Evolutionary conservation across 2,888 invertebrate species (phyloP).

Genomic region (Seira musarum): DNA sequence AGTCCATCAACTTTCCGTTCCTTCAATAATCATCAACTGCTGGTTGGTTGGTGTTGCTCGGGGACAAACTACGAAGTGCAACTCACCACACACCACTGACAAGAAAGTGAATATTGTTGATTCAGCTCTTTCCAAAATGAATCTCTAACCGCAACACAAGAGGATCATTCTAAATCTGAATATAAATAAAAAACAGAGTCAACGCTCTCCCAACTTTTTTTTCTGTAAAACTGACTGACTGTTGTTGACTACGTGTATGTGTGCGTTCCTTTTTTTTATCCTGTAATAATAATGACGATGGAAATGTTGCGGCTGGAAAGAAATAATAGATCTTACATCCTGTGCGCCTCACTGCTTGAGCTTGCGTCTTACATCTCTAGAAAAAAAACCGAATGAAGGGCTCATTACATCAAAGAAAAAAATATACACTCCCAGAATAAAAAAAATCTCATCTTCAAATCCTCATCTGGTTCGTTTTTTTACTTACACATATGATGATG

Average conservation of each 20-base stretch:
- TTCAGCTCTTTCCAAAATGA: neutral
- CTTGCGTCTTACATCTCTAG: conserved; percentile 9
- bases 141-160: conserved; percentile 4
- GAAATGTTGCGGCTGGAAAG: conserved; percentile 54
- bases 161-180: conserved; percentile 29
- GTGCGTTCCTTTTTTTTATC: conserved; percentile 20
- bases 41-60: neutral
- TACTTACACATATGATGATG: conserved; percentile 45
- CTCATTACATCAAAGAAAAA: conserved; percentile 56
- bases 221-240: no score
- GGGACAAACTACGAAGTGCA: neutral
- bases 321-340: conserved; percentile 55
- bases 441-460: conserved; percentile 46
- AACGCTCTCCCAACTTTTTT: conserved; percentile 44
- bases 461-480: conserved; percentile 48
- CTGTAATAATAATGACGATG: conserved; percentile 41
- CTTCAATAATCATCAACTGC: neutral
- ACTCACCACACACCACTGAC: conserved; percentile 38
- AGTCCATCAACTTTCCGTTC: neutral
- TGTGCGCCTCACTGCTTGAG: conserved; percentile 27
- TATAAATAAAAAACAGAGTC: conserved; percentile 46
- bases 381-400: conserved; percentile 50
- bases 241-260: conserved; percentile 26
- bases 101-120: no score
- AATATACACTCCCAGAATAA: neutral